Conservation (phyloP, 2,797 vertebrate genomes). For the Peromyscus melanophrys region DNA sequence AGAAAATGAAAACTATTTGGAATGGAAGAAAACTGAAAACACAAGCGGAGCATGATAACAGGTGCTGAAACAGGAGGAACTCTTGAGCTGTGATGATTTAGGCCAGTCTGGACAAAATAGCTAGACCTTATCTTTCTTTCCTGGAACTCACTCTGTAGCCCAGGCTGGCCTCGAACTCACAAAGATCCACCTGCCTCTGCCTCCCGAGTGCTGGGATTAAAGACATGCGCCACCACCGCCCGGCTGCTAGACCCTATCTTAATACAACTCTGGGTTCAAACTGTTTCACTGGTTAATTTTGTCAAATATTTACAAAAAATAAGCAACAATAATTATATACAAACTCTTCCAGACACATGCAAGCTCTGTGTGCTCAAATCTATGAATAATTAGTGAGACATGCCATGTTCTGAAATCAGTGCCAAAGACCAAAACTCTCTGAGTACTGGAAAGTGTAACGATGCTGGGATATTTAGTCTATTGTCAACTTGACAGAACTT, state of each 20-base stretch:
- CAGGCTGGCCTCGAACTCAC: too few species aligned
- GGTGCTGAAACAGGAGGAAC: background rate
- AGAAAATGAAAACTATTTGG: constrained; percentile 45
- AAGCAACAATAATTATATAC: background rate
- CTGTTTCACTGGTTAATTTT: background rate
- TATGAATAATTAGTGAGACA: constrained; percentile 35
- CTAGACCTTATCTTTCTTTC: background rate
- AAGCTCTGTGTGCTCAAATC: constrained; percentile 40
- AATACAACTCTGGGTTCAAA: background rate
- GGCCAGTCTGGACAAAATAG: background rate
- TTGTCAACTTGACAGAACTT: background rate
- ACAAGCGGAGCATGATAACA: background rate
- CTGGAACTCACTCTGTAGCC: too few species aligned
- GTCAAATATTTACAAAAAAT: background rate
- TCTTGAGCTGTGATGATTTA: background rate
- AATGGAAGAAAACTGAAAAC: background rate
- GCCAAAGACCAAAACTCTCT: background rate
- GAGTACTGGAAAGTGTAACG: background rate
- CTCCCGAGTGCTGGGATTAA: too few species aligned
- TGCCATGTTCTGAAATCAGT: background rate
- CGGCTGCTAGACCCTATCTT: background rate
- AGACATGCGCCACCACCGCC: too few species aligned
- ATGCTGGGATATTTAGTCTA: background rate
- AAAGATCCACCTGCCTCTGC: too few species aligned
- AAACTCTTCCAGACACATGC: background rate